Conservation (phyloP, 2,113 vertebrate genomes). For the Xenotilapia flavipinnis region DNA sequence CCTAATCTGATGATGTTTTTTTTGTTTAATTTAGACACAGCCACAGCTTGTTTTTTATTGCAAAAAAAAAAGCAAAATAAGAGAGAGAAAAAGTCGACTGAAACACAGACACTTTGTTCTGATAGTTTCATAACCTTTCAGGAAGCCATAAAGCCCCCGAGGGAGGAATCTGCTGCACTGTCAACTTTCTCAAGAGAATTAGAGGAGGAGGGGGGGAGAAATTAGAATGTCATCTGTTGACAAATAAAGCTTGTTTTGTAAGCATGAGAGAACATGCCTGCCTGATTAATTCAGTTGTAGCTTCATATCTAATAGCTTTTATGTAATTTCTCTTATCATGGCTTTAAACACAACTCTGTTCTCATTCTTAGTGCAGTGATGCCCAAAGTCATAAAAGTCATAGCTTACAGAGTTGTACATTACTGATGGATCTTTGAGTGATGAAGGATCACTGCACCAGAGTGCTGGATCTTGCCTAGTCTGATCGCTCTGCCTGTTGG, state of each 20-base stretch:
- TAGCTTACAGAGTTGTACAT: not conserved
- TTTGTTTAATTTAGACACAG: not conserved
- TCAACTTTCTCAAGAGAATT: slow-evolving; percentile 23
- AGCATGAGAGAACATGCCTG: slow-evolving; percentile 43
- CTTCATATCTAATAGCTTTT: slow-evolving; percentile 12
- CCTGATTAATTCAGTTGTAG: slow-evolving; percentile 25
- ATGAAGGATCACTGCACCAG: not conserved
- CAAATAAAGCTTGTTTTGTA: slow-evolving; percentile 37
- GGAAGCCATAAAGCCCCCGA: not conserved
- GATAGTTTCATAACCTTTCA: slow-evolving; percentile 21
- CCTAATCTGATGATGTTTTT: not conserved
- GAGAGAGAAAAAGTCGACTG: not conserved
- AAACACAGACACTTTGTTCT: slow-evolving; percentile 31
- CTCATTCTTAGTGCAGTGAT: not conserved
- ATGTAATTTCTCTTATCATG: not conserved
- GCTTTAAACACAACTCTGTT: slow-evolving; percentile 7
- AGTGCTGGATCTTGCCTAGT: not conserved
- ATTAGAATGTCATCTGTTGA: slow-evolving; percentile 16
- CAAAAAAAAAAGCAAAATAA: not conserved
- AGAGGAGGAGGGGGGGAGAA: not conserved
- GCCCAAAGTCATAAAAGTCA: not conserved
- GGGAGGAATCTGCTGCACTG: slow-evolving; percentile 3
- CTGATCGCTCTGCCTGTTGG: not conserved
- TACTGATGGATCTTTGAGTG: not conserved
- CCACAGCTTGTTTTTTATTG: not conserved